Percentiles rank a stretch among this genome's conserved stretches.
phyloP scores from a whole-genome alignment of 2,113 vertebrate genomes.

The Trachemys scripta region DNA sequence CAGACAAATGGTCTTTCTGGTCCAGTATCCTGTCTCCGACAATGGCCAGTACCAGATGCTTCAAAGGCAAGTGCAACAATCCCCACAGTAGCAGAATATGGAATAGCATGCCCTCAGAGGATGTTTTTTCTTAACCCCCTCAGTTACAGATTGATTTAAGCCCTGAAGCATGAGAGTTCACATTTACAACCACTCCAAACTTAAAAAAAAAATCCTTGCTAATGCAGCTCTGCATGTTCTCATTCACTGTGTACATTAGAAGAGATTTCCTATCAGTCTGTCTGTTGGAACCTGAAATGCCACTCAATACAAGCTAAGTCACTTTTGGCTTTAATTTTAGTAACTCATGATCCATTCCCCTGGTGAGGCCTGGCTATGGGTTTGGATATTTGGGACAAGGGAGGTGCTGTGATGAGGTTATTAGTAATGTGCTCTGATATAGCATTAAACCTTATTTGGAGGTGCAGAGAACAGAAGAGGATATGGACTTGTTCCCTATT shows the following conservation, averaged over 20 bases:
- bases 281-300: not conserved
- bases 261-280: not conserved
- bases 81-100: not conserved
- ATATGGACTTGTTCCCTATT: not conserved
- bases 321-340: too few relatives aligned
- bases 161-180: not conserved
- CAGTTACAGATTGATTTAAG: not conserved
- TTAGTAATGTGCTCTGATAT: not conserved
- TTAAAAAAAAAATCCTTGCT: not conserved
- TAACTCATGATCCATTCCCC: too few relatives aligned
- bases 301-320: not conserved
- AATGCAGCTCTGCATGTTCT: not conserved
- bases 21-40: not conserved
- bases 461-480: not conserved
- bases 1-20: not conserved
- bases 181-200: not conserved
- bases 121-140: not conserved
- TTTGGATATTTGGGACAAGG: not conserved
- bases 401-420: not conserved
- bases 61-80: not conserved
- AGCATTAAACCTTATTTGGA: not conserved
- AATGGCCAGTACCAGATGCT: not conserved
- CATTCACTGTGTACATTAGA: not conserved
- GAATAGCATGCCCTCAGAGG: not conserved
- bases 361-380: not conserved